Base-by-base conservation (phyloP, 2,797 vertebrate genomes). In the Tiaroga cobitis region DNA sequence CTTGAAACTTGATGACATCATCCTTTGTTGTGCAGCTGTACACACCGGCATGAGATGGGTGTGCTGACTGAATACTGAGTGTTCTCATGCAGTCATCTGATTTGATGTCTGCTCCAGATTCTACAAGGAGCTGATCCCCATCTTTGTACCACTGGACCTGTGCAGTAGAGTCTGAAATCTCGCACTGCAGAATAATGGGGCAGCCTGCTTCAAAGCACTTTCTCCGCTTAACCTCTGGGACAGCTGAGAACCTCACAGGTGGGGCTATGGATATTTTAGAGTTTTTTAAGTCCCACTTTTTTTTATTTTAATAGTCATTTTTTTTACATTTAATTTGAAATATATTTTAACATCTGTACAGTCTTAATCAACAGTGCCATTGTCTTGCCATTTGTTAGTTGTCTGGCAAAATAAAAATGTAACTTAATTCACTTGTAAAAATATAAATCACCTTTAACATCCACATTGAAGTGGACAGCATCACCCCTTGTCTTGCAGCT, bases 401-500 rank as follows among this genome's bases (percentile, higher is more conserved):
- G 87, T 89, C 88, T 90, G 89, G 67, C 84, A 85, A 87, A 86
- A 79, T 88, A 29, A 84, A 86, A 90, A 80, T 86, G 88, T 92
- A 92, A 87, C 86, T 24, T 92, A 91, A 89, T 87, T 21, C 65
- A 59, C 80, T 74, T 89, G 88, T 74, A 80, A 85, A 91, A 90
- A 89, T 65, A 63, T 43, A 86, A 92, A 90, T 93, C 90, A 97
- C 97, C 97, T 97, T 95, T 95, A 88, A 99, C 92, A 5, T 96
- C 95, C 93, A 99, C 93, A 26, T 90, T 96, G 93, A 97, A 98
- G 81, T 93, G 95, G 91, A 96, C 90, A 5, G 94, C 93, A 91
- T 97, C 97, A 2, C 96, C 95, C 34, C 96, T 97, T 8, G 95
- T 96, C n/a, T 97, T 97, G 26, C 97, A 99, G 93, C 96, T 95